Evolutionary conservation across 2,888 invertebrate genomes (phyloP).

Genomic region (Incurvaria masculella): DNA sequence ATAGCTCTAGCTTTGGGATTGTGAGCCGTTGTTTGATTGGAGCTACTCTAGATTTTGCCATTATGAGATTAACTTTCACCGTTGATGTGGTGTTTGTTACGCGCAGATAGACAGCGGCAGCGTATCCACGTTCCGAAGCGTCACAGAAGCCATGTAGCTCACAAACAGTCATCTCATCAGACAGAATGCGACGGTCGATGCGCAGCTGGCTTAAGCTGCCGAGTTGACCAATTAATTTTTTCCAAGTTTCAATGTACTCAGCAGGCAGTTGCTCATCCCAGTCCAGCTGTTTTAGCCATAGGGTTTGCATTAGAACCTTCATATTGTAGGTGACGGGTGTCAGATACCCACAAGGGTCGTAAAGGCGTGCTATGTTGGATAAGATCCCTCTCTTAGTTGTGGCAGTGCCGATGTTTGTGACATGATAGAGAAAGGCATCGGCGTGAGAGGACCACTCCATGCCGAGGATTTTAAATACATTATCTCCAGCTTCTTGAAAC

Average conservation of each 20-base stretch:
- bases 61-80: conserved; percentile 2
- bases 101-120: conserved; percentile 6
- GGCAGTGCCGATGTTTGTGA: conserved; percentile 6
- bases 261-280: not conserved
- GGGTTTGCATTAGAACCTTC: not conserved
- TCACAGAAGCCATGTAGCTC: conserved; percentile 13
- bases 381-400: conserved; percentile 8
- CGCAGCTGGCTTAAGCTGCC: not conserved
- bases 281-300: not conserved
- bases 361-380: conserved; percentile 11
- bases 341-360: conserved; percentile 14
- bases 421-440: conserved; percentile 5
- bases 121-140: conserved; percentile 10
- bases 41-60: conserved; percentile 10
- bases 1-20: conserved; percentile 11
- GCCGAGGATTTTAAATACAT: conserved; percentile 13
- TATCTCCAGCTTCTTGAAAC: conserved; percentile 5
- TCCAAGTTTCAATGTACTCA: not conserved
- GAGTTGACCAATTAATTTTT: not conserved
- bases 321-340: conserved; percentile 8
- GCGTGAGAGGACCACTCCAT: conserved; percentile 12
- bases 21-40: conserved; percentile 6
- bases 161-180: not conserved
- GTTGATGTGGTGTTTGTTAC: not conserved
- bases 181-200: not conserved